Evolutionary conservation across 2,797 vertebrate species (phyloP), one percentile per base, ranked within the genome.

Genomic region (Helostoma temminkii): DNA sequence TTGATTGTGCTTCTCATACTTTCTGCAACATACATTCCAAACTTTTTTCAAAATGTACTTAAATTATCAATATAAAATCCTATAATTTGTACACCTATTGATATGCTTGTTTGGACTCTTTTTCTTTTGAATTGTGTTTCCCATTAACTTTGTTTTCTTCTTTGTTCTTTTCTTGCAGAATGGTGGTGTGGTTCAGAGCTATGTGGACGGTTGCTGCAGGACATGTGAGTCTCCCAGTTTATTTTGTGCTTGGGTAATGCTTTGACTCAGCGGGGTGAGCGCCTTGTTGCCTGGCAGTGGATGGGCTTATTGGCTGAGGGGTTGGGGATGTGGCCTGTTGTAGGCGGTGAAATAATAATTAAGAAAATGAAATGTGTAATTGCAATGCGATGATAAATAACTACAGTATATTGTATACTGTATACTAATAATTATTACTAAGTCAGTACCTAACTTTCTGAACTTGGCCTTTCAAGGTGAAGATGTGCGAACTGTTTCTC

Each of bases 171-270:
- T 81, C 78, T 90, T 90, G 64, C 94, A 99, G 98, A 98, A 94
- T 83, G 98, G 98, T 37, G 98, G 98, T 30, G 86, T 94, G 86
- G 94, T 98, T 83, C 95, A 98, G 92, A 95, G 87, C 9, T 98
- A 96, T 73, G 96, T 96, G 55, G 96, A 97, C 60, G 97, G 97
- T 86, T 99, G 98, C 94, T 99, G 97, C 94, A 97, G 92, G 93
- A 98, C 96, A 88, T 99, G 98, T 99, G 95, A 98, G 97, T 98
- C n/a, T 82, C 36, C 52, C 62, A 7, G 43, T 76, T 61, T 68
- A 66, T 80, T 77, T 14, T 62, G 57, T 72, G 81, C 83, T 86
- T 45, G 76, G 53, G 46, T 82, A 55, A 53, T 46, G 92, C 91
- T 92, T 92, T 74, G 70, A 84, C 85, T 81, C 66, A 68, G 76